A percentile compares a stretch with the other conserved stretches of the same genome.
These are phyloP conservation scores for Pyrrhia umbra DNA, from an alignment of 2,888 invertebrate genomes.

Conservation along the genomic window DNA sequence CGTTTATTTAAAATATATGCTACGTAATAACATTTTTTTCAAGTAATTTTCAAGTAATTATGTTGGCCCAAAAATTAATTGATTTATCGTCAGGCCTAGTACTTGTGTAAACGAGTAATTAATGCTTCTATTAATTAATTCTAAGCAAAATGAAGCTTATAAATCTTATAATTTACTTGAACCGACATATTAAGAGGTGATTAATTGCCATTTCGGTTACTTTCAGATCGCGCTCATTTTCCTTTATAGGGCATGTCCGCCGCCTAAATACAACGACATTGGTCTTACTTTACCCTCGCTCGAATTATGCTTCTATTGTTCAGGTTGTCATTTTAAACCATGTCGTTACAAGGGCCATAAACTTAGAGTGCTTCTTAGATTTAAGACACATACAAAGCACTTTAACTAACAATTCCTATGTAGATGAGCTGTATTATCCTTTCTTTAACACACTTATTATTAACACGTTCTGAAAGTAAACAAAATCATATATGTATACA, in stretches of 20 bases:
- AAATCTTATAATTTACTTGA: constrained; percentile 46
- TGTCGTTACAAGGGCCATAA: constrained; percentile 1
- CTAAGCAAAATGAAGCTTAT: constrained; percentile 41
- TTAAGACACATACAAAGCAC: not conserved
- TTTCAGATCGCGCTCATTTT: constrained; percentile 44
- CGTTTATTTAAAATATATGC: constrained; percentile 23
- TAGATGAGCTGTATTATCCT: not conserved
- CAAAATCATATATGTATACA: not conserved
- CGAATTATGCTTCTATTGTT: constrained; percentile 46
- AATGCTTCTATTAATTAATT: constrained; percentile 43
- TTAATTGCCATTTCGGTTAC: constrained; percentile 51
- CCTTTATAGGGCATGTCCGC: constrained; percentile 34
- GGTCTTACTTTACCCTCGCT: constrained; percentile 41
- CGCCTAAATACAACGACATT: constrained; percentile 35
- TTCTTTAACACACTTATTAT: not conserved
- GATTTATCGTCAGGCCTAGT: constrained; percentile 20
- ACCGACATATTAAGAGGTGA: constrained; percentile 49
- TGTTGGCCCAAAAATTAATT: not conserved
- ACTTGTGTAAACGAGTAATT: constrained; percentile 43
- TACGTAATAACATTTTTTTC: constrained; percentile 28
- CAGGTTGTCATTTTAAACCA: constrained; percentile 30
- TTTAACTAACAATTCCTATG: no score
- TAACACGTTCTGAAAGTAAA: no score
- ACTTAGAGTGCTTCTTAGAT: constrained; percentile 6
- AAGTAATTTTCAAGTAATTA: constrained; percentile 32